Evolutionary conservation across 2,888 invertebrate species (phyloP).

Genomic region (Pollenia amentaria): DNA sequence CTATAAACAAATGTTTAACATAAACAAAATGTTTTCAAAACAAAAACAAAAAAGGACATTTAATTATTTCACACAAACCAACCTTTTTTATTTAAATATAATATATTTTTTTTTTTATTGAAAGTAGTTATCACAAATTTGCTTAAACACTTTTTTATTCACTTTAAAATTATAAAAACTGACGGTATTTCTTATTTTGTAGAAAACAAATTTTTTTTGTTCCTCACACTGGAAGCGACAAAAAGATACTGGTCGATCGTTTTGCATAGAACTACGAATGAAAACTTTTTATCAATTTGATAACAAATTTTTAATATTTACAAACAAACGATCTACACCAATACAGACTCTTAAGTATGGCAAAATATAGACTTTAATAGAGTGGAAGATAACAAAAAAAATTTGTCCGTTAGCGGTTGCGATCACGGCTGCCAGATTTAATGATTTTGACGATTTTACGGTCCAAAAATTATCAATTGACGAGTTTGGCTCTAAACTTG

Average conservation of each 20-base stretch:
- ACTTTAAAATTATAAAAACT: conserved; percentile 4
- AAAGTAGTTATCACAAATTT: conserved; percentile 12
- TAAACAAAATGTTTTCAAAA: conserved; percentile 5
- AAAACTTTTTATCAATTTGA: conserved; percentile 54
- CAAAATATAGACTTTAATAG: neutral
- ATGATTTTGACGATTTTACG: too few relatives aligned
- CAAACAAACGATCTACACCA: conserved; percentile 1
- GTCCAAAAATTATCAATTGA: too few relatives aligned
- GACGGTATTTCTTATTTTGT: neutral
- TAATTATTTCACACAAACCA: neutral
- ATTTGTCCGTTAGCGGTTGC: too few relatives aligned
- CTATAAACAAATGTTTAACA: too few relatives aligned
- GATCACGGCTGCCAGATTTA: too few relatives aligned
- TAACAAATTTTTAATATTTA: conserved; percentile 34
- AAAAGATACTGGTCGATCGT: conserved; percentile 77
- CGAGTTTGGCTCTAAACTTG: too few relatives aligned
- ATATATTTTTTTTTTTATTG: conserved; percentile 5
- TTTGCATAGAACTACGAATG: conserved; percentile 24
- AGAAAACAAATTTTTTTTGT: conserved; percentile 75
- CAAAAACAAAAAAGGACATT: too few relatives aligned
- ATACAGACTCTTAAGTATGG: neutral
- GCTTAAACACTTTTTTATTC: conserved; percentile 34
- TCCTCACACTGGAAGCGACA: conserved; percentile 84
- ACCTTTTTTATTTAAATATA: conserved; percentile 31
- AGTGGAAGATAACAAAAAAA: too few relatives aligned